Percentiles rank a stretch among this genome's conserved stretches.
These are phyloP conservation scores for Pseudococcus viburni DNA, from an alignment of 2,888 invertebrate species.

Conservation along the genomic window DNA sequence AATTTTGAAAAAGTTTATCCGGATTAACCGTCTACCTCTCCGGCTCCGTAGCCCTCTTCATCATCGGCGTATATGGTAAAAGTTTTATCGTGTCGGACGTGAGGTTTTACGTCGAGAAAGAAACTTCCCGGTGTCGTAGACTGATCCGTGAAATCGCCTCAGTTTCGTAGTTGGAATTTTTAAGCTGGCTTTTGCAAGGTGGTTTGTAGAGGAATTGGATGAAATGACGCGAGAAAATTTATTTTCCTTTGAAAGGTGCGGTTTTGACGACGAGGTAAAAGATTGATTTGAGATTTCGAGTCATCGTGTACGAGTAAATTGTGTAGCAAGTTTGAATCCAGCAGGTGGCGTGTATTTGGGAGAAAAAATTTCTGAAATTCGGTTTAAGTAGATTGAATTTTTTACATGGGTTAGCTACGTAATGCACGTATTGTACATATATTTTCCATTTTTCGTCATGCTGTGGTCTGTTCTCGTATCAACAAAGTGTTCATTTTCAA, in stretches of 20 bases:
- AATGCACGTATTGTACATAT: too few relatives aligned
- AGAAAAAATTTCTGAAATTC: too few relatives aligned
- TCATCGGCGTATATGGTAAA: neutral
- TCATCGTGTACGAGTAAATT: neutral
- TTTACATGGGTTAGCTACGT: too few relatives aligned
- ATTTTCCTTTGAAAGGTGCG: neutral
- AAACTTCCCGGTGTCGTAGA: slow-evolving; percentile 12
- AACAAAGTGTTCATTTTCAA: too few relatives aligned
- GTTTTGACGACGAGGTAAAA: neutral
- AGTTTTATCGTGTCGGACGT: slow-evolving; percentile 27
- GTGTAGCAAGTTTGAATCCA: too few relatives aligned
- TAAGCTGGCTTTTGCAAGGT: neutral
- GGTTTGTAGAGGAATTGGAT: neutral
- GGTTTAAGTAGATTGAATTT: too few relatives aligned
- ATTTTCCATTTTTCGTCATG: too few relatives aligned
- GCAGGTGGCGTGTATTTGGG: too few relatives aligned
- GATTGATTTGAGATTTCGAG: neutral
- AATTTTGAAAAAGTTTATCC: slow-evolving; percentile 30
- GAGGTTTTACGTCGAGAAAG: slow-evolving; percentile 5
- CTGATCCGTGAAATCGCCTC: slow-evolving; percentile 7
- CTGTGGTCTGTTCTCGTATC: too few relatives aligned
- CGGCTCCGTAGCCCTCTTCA: neutral
- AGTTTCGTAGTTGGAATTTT: neutral
- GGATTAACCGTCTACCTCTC: neutral
- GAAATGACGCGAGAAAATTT: neutral